Percentiles rank a stretch among this genome's conserved stretches.
These are phyloP conservation scores for Picus viridis DNA, from an alignment of 2,797 vertebrate genomes.

Conservation along the genomic window DNA sequence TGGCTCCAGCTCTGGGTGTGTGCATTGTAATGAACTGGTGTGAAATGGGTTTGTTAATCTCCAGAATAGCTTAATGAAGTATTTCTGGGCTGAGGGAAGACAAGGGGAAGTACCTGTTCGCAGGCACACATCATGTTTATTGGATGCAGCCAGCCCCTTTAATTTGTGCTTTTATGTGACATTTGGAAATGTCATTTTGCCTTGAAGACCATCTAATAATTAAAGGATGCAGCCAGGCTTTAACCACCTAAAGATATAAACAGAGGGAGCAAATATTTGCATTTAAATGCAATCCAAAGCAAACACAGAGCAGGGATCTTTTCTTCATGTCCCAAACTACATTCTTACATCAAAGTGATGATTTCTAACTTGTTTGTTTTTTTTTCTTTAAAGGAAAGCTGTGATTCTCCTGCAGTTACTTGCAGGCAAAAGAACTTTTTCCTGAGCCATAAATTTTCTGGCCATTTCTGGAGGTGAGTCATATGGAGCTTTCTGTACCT, in stretches of 20 bases:
- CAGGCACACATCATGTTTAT: slow-evolving; percentile 17
- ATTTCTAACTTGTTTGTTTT: background rate
- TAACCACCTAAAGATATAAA: background rate
- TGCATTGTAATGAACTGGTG: background rate
- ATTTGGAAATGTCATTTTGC: slow-evolving; percentile 50
- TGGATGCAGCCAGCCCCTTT: background rate
- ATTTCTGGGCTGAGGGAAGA: background rate
- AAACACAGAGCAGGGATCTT: background rate
- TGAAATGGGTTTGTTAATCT: background rate
- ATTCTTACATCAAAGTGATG: background rate
- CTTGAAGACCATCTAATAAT: slow-evolving; percentile 8
- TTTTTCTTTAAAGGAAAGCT: background rate
- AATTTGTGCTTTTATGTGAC: slow-evolving; percentile 31
- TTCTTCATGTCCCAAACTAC: background rate
- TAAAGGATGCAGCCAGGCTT: background rate
- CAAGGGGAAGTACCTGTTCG: slow-evolving; percentile 20
- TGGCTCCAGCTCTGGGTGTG: background rate
- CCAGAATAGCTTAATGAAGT: slow-evolving; percentile 18
- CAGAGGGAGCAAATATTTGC: slow-evolving; percentile 17
- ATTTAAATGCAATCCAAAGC: slow-evolving; percentile 15
- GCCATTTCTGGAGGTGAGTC: background rate
- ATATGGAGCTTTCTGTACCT: slow-evolving; percentile 7
- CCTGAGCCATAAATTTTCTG: slow-evolving; percentile 1
- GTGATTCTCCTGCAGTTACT: background rate
- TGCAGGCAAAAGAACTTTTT: slow-evolving; percentile 17